These are phyloP conservation scores for Priocnemis perturbator DNA, from an alignment of 2,888 invertebrate genomes.

Conservation along the genomic window DNA sequence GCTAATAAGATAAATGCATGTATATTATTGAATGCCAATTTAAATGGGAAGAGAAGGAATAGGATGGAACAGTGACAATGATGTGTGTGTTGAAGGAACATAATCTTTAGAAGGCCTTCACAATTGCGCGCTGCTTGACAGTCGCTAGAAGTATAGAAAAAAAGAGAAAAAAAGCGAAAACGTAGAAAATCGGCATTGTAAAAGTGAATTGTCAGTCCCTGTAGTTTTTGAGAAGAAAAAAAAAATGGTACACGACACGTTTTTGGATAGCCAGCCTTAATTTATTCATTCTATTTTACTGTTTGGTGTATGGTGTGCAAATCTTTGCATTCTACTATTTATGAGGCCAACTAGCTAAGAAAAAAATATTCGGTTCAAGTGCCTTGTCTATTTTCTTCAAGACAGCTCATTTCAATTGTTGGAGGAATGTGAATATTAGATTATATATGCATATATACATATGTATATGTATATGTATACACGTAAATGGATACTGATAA, in stretches of 20 bases:
- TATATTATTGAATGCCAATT: conserved; percentile 29
- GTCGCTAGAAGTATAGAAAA: conserved; percentile 33
- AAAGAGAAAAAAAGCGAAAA: not conserved
- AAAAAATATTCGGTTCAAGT: conserved; percentile 73
- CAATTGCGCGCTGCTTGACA: conserved; percentile 39
- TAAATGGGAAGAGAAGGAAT: conserved; percentile 16
- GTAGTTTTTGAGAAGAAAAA: conserved; percentile 36
- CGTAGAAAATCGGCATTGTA: conserved; percentile 37
- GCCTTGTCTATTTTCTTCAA: conserved; percentile 74
- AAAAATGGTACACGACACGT: conserved; percentile 48
- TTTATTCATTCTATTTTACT: conserved; percentile 55
- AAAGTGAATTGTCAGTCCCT: conserved; percentile 44
- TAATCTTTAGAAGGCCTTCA: conserved; percentile 56
- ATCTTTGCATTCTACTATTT: conserved; percentile 62
- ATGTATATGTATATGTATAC: conserved; percentile 32
- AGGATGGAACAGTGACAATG: no score
- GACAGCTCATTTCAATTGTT: conserved; percentile 74
- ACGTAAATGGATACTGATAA: conserved; percentile 51
- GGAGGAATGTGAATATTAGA: conserved; percentile 73
- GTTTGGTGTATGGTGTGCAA: conserved; percentile 59
- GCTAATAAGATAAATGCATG: conserved; percentile 17
- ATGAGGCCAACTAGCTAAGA: conserved; percentile 72
- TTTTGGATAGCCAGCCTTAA: conserved; percentile 50
- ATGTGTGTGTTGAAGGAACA: conserved; percentile 43
- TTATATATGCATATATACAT: conserved; percentile 50